Evolutionary conservation across 2,113 vertebrate genomes (phyloP).

Genomic region (Chelonoidis abingdonii): DNA sequence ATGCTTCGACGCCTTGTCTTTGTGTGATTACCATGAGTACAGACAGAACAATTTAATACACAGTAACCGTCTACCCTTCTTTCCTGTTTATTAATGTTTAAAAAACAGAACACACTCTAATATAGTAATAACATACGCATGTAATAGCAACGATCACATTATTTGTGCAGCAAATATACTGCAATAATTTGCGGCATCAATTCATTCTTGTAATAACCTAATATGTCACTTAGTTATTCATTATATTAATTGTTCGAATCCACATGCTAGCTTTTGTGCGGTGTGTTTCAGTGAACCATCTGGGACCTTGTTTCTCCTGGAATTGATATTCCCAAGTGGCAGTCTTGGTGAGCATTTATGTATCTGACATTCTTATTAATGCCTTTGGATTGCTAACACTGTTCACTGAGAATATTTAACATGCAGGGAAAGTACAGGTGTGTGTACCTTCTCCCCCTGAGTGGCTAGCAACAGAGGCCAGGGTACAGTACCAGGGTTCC

Average conservation of each 20-base stretch:
- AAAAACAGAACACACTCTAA: background rate
- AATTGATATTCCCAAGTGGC: background rate
- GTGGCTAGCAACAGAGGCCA: too few species aligned
- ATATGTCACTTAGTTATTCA: background rate
- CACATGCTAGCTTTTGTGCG: background rate
- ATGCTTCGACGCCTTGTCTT: background rate
- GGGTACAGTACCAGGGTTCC: too few species aligned
- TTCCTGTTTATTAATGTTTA: background rate
- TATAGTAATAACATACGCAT: background rate
- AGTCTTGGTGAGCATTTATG: fast-evolving
- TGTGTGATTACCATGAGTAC: background rate
- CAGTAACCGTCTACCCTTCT: background rate
- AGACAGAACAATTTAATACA: background rate
- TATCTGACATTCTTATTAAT: background rate
- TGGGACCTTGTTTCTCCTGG: background rate
- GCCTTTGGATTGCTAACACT: background rate
- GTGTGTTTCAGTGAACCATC: background rate
- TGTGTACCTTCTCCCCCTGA: too few species aligned
- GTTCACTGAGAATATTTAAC: background rate
- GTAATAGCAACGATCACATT: background rate
- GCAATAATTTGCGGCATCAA: background rate
- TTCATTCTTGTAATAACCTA: background rate
- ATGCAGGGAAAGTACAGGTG: background rate
- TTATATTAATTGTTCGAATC: background rate
- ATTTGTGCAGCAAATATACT: background rate